phyloP scores from a whole-genome alignment of 2,888 invertebrate genomes.

The Drosophila affinis region DNA sequence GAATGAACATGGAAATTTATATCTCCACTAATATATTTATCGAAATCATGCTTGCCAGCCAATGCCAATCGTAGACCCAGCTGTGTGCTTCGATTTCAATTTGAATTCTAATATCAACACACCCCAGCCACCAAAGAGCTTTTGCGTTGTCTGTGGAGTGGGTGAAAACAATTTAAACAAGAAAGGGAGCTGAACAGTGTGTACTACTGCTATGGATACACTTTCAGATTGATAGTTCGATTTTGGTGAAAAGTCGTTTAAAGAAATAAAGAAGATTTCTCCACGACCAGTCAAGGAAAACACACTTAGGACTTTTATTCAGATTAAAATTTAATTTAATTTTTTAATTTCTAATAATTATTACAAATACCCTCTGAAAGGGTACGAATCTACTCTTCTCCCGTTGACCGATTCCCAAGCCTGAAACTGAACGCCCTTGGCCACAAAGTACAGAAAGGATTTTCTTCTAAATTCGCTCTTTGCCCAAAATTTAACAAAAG shows the following conservation, averaged over 20 bases:
- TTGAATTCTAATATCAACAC: conserved; percentile 14
- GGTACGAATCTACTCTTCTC: neutral
- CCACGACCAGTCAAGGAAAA: too few relatives aligned
- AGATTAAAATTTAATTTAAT: too few relatives aligned
- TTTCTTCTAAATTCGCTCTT: conserved; percentile 24
- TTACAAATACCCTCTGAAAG: neutral
- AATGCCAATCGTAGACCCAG: conserved; percentile 22
- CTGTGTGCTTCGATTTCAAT: conserved; percentile 20
- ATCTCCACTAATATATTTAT: conserved; percentile 58
- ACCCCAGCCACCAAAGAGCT: neutral
- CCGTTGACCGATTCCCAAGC: neutral
- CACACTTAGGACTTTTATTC: too few relatives aligned
- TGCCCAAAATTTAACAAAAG: conserved; percentile 39
- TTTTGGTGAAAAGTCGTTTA: neutral
- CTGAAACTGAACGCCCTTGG: conserved; percentile 41
- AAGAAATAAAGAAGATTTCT: neutral
- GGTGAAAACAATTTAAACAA: neutral
- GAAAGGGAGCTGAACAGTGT: neutral
- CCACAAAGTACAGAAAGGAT: conserved; percentile 44
- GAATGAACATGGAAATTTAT: conserved; percentile 1
- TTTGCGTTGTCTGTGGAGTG: neutral
- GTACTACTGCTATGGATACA: neutral
- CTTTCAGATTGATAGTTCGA: neutral
- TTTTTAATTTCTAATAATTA: neutral
- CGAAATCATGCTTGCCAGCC: conserved; percentile 14